A percentile compares a stretch with the other conserved stretches of the same genome.
phyloP scores from a whole-genome alignment of 1,140 invertebrate species.

The Zaprionus kolodkinae region DNA sequence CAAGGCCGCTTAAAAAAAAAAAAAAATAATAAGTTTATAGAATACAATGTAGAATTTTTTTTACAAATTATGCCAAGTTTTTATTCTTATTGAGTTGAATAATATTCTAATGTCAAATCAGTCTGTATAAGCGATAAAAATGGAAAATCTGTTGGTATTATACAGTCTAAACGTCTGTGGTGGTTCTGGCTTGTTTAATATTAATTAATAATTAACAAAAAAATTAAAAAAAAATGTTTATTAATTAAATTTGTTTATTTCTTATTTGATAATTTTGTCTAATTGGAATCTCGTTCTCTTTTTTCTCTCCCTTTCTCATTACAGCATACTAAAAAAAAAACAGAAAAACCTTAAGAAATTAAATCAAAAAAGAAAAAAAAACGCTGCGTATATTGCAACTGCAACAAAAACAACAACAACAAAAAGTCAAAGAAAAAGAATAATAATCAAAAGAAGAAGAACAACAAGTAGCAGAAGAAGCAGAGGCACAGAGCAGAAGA shows the following conservation, averaged over 20 bases:
- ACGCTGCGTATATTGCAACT: constrained; percentile 18
- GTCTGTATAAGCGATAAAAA: no score
- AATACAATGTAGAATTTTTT: no score
- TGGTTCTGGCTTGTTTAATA: no score
- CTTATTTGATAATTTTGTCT: neutral
- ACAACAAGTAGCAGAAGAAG: neutral
- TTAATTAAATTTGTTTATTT: neutral
- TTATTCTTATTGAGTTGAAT: no score
- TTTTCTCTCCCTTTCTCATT: constrained; percentile 36
- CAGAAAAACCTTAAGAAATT: constrained; percentile 36
- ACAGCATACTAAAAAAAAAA: neutral
- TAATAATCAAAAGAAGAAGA: neutral
- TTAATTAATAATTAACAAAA: neutral
- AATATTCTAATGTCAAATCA: no score
- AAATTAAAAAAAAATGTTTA: neutral
- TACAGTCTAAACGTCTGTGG: no score
- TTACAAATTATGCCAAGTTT: no score
- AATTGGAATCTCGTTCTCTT: constrained; percentile 2
- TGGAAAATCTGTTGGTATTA: no score
- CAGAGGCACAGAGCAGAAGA: constrained; percentile 7
- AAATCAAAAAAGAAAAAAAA: constrained; percentile 23
- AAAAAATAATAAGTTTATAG: no score
- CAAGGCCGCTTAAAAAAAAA: no score
- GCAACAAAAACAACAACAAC: constrained; percentile 43
- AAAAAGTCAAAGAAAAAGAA: constrained; percentile 2